phyloP scores from a whole-genome alignment of 2,888 invertebrate genomes.

The Patella ulyssiponensis region DNA sequence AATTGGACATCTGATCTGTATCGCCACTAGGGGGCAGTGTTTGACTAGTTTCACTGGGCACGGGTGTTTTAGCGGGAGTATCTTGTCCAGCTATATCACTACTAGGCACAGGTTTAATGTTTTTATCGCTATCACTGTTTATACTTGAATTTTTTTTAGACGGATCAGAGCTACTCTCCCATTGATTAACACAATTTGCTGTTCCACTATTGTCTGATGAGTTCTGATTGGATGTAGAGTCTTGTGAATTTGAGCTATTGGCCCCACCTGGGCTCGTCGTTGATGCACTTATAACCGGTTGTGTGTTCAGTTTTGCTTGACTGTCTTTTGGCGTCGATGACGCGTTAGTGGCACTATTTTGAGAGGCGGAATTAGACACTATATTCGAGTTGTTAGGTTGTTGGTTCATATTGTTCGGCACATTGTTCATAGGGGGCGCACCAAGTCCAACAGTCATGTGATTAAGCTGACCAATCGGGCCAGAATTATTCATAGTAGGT shows the following conservation, averaged over 20 bases:
- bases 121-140: background rate
- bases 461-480: constrained; percentile 54
- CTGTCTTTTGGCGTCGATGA: background rate
- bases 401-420: constrained; percentile 31
- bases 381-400: constrained; percentile 13
- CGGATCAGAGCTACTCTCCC: background rate
- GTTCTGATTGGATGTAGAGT: background rate
- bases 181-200: background rate
- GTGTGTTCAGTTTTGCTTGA: background rate
- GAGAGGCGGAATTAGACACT: constrained; percentile 12
- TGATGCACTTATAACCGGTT: constrained; percentile 3
- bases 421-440: constrained; percentile 39
- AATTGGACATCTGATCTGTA: constrained; percentile 11
- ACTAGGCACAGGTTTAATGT: background rate
- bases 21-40: constrained; percentile 1
- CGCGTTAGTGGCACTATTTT: constrained; percentile 9
- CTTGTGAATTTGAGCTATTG: constrained; percentile 7
- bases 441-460: constrained; percentile 45
- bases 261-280: background rate
- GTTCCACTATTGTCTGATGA: background rate
- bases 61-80: background rate
- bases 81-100: background rate
- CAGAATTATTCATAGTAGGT: constrained; percentile 19
- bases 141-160: background rate
- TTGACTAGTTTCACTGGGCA: constrained; percentile 5